A percentile compares a stretch with the other conserved stretches of the same genome.
Conservation (phyloP, 1,140 invertebrate species). For the Medauroidea extradentata region DNA sequence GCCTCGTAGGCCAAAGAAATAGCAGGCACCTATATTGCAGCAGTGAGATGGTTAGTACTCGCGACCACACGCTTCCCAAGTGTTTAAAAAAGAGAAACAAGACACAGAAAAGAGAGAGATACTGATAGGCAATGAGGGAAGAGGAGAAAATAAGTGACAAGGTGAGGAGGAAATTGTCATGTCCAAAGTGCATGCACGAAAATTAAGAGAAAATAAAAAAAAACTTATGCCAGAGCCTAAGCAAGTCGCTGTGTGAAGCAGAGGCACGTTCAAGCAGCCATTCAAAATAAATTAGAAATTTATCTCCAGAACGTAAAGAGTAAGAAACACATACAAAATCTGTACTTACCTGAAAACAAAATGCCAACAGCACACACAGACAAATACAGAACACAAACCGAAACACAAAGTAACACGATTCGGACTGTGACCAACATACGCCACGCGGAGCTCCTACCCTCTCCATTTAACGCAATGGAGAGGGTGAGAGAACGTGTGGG, state of each 20-base stretch:
- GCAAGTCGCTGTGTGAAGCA: too few relatives aligned
- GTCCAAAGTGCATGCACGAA: too few relatives aligned
- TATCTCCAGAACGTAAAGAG: too few relatives aligned
- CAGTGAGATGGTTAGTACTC: constrained; percentile 5
- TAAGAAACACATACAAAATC: constrained; percentile 1
- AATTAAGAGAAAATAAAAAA: too few relatives aligned
- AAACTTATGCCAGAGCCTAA: too few relatives aligned
- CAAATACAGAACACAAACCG: neutral
- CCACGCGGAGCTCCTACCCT: too few relatives aligned
- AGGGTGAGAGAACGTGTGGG: neutral
- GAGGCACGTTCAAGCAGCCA: too few relatives aligned
- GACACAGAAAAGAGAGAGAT: constrained; percentile 6
- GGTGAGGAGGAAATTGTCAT: neutral
- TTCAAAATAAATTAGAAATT: too few relatives aligned
- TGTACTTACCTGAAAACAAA: constrained; percentile 5
- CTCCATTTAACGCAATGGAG: neutral
- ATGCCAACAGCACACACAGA: constrained; percentile 5
- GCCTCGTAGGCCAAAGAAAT: constrained; percentile 96
- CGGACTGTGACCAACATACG: too few relatives aligned
- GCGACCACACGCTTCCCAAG: constrained; percentile 8
- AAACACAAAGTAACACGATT: too few relatives aligned
- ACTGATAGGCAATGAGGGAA: neutral
- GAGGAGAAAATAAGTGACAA: neutral
- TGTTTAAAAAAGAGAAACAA: constrained; percentile 12
- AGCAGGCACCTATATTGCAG: constrained; percentile 72